Percentiles rank a stretch among this genome's conserved stretches.
Conservation (phyloP, 2,888 invertebrate genomes). For the Quadroppia sp. region DNA sequence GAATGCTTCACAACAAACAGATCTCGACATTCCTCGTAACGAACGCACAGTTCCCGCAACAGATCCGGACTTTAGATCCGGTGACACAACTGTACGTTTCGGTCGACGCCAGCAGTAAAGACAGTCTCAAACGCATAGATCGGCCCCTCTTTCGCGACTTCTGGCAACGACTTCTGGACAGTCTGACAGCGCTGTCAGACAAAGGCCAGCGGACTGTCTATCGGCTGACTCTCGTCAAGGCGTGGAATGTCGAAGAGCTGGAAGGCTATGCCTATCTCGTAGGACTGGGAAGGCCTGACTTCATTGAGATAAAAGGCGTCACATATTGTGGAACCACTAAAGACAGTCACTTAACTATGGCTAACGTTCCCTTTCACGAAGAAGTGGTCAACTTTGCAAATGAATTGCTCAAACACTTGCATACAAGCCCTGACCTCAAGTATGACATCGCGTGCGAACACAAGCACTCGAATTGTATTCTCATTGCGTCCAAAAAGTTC, state of each 20-base stretch:
- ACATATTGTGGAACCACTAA: constrained; percentile 60
- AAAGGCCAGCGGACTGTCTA: constrained; percentile 61
- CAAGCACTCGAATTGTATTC: constrained; percentile 61
- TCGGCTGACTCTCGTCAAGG: constrained; percentile 60
- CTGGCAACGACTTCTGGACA: constrained; percentile 59
- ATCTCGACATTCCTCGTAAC: constrained; percentile 61
- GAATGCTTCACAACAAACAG: constrained; percentile 55
- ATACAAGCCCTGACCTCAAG: constrained; percentile 50
- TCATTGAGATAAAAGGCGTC: constrained; percentile 62
- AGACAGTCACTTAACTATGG: constrained; percentile 58
- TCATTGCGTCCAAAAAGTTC: constrained; percentile 59
- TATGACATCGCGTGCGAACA: constrained; percentile 60
- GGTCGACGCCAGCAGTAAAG: constrained; percentile 60
- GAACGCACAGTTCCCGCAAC: constrained; percentile 62
- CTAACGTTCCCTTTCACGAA: constrained; percentile 61
- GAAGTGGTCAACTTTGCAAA: constrained; percentile 58
- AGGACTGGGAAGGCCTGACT: constrained; percentile 58
- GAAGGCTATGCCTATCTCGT: constrained; percentile 59
- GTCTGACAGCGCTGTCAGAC: constrained; percentile 56
- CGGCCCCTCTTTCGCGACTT: constrained; percentile 60
- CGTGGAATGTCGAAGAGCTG: constrained; percentile 59
- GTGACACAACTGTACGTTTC: constrained; percentile 61
- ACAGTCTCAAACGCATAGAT: constrained; percentile 60
- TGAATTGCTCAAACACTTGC: constrained; percentile 52
- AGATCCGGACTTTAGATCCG: constrained; percentile 56